Base-by-base conservation (phyloP, 2,113 vertebrate species). In the Rostratula benghalensis region DNA sequence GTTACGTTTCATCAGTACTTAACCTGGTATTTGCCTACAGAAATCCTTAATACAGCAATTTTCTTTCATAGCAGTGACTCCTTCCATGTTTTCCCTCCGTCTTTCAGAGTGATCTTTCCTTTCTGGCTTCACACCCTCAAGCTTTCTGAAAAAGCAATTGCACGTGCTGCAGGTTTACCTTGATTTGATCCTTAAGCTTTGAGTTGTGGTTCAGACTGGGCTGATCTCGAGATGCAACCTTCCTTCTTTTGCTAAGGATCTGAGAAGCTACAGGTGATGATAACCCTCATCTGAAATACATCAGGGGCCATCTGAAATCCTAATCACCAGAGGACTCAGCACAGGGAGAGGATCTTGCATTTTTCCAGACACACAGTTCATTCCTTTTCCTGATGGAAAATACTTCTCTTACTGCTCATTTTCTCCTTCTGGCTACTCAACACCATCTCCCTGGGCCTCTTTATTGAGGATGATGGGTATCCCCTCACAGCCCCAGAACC, bases 401-500 rank as follows among this genome's bases (percentile, higher is more conserved):
- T 41, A 56, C 22, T 76, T 92, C 15, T 46, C 53, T 71, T 60
- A 25, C 6, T 41, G 30, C 41, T 81, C 48, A 37, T 21, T 77
- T 93, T 85, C 41, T 33, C 65, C 27, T 39, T 54, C 39, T 57
- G 53, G 11, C 25, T 63, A 27, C 30, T 33, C 43, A 63, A 13
- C 5, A 54, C 15, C 7, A 3, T 60, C 31, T 87, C 31, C 13
- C 16, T 35, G 17, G 6, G 22, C 37, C 23, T 75, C 31, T 57
- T 68, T 45, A 33, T 39, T 79, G 45, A 57, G 35, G 46, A 67
- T 9, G 10, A 39, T 1, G 78, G 24, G 37, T 53, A 63, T 21
- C 14, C 8, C 48, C 20, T 43, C 23, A 18, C 0, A 0, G 39
- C 21, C 6, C 50, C 41, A 56, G 41, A 75, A 25, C 30, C 3